Evolutionary conservation across 1,140 invertebrate species (phyloP), one percentile per base, ranked within the genome.

Genomic region (Mya arenaria): DNA sequence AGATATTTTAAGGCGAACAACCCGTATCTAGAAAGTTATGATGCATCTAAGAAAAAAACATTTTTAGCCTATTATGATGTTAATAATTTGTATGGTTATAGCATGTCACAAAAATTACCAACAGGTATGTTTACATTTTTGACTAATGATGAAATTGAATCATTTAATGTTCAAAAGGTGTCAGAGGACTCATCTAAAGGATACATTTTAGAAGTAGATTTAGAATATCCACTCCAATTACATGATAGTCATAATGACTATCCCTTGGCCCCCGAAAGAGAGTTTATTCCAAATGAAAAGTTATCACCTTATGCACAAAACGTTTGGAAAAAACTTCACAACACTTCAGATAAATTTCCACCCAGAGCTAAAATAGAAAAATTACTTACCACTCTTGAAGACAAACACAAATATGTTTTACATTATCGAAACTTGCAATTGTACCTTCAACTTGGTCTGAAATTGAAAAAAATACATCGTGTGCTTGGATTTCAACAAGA

Each of bases 191-290:
- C 89, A 78, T 37, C 88, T 28, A 82, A 82, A 58, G 94, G 94
- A 10, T 95, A 93, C 82, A 93, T 95, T 78, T 88, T 95, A 56
- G 94, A 95, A 71, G 84, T 91, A 13, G 88, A 92, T 84, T 55
- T 93, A 36, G 63, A 86, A n/a, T 92, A 92, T 82, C 90, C 90
- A 23, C 8, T 86, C 58, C 1, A 92, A 28, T 60, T 95, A 25
- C 94, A 95, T 89, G 90, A 95, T 69, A 25, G 32, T 6, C 94
- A 95, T 89, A 92, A 90, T 82, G 92, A 94, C 83, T 93, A 94
- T 56, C 94, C 94, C 41, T 92, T 94, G 82, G 92, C 91, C 82
- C 86, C 92, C 13, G 91, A 94, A 85, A 62, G 62, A 15, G 77
- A 69, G 71, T 32, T 60, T 58, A 71, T 81, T 37, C 34, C 48